Conservation (phyloP, 1,140 invertebrate genomes). For the Heliconius hermathena region DNA sequence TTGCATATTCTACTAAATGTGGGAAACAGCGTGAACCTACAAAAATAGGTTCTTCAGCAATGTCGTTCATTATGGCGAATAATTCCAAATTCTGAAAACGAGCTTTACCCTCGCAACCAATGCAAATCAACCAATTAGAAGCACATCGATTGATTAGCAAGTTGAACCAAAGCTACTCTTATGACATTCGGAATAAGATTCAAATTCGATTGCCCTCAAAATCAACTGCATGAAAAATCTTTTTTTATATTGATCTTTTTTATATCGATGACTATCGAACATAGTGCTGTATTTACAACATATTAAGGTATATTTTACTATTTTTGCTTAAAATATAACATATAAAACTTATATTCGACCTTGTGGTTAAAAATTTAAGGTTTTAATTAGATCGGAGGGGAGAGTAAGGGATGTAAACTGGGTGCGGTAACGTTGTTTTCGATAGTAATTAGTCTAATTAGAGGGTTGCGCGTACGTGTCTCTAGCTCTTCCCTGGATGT, state of each 20-base stretch:
- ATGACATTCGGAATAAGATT: background rate
- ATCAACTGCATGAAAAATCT: background rate
- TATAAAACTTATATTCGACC: slow-evolving; percentile 21
- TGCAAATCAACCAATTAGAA: slow-evolving; percentile 55
- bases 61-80: background rate
- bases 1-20: no score
- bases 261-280: background rate
- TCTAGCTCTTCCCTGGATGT: background rate
- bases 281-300: background rate
- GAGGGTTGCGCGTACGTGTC: slow-evolving; percentile 45
- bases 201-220: background rate
- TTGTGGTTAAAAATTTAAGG: slow-evolving; percentile 14
- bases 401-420: slow-evolving; percentile 10
- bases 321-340: background rate
- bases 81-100: background rate
- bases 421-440: slow-evolving; percentile 48
- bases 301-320: background rate
- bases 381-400: slow-evolving; percentile 28
- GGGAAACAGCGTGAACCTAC: no score
- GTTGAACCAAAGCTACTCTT: slow-evolving; percentile 11
- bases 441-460: slow-evolving; percentile 69
- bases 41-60: background rate
- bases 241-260: background rate
- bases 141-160: slow-evolving; percentile 36
- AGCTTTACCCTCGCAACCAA: slow-evolving; percentile 34